Percentiles rank a stretch among this genome's conserved stretches.
phyloP scores from a whole-genome alignment of 2,888 invertebrate genomes.

The Tenthredo livida region DNA sequence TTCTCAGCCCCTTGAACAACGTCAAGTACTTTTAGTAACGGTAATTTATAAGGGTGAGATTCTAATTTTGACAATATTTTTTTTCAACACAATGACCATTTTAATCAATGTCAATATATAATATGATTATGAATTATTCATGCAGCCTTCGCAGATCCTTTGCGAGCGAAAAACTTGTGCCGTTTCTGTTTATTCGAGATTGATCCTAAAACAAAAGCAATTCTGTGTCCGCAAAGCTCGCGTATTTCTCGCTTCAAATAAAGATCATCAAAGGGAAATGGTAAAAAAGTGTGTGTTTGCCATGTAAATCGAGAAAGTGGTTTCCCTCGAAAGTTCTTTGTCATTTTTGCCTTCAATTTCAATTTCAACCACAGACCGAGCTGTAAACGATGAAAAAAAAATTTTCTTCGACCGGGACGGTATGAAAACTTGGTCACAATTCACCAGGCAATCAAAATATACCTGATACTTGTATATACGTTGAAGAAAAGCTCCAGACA shows the following conservation, averaged over 20 bases:
- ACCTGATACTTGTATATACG: not conserved
- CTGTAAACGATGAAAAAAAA: not conserved
- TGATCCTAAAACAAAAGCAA: not conserved
- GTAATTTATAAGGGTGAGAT: slow-evolving; percentile 2
- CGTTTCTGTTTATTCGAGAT: not conserved
- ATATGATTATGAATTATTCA: slow-evolving; percentile 1
- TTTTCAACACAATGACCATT: not conserved
- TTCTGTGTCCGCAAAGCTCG: not conserved
- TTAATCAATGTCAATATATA: not conserved
- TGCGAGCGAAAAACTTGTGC: not conserved
- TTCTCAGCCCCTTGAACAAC: not conserved
- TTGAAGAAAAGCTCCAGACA: not conserved
- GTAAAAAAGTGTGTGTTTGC: not conserved
- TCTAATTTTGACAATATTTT: not conserved
- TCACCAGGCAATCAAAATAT: not conserved
- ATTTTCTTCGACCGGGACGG: not conserved
- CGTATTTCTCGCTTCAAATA: not conserved
- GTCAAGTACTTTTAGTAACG: not conserved
- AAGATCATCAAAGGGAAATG: slow-evolving; percentile 20
- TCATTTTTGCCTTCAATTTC: slow-evolving; percentile 5
- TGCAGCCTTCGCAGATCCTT: not conserved
- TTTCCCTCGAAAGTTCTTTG: not conserved
- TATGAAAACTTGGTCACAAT: not conserved
- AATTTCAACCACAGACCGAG: slow-evolving; percentile 4
- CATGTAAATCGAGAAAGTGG: slow-evolving; percentile 12